Evolutionary conservation across 2,113 vertebrate genomes (phyloP).

Genomic region (Podilymbus podiceps): DNA sequence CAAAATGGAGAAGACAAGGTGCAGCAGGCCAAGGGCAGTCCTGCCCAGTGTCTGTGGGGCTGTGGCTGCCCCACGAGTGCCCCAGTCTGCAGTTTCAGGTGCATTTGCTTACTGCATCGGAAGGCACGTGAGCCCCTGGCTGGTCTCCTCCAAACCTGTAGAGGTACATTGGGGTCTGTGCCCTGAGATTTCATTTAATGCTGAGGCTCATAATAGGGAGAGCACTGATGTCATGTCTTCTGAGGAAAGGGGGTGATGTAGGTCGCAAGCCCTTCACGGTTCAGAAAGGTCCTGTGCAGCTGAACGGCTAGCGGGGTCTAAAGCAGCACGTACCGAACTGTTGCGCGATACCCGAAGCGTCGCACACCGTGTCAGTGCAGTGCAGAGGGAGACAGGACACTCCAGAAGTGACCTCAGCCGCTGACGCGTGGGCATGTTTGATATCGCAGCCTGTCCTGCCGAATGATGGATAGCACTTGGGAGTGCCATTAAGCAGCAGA

Average conservation of each 20-base stretch:
- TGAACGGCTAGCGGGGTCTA: not conserved
- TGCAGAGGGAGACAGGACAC: not conserved
- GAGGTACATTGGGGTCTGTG: not conserved
- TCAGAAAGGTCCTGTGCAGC: not conserved
- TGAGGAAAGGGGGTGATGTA: not conserved
- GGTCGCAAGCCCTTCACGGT: not conserved
- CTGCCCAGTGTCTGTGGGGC: not conserved
- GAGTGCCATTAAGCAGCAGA: not conserved
- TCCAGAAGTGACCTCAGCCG: not conserved
- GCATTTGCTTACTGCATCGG: not conserved
- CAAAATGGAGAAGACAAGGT: not conserved
- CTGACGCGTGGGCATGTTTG: not conserved
- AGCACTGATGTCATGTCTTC: not conserved
- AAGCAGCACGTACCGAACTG: not conserved
- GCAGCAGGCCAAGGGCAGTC: not conserved
- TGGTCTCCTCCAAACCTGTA: not conserved
- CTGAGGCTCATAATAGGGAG: not conserved
- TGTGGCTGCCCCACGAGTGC: not conserved
- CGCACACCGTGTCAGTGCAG: not conserved
- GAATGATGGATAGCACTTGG: not conserved
- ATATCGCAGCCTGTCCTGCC: not conserved
- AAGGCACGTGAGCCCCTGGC: not conserved
- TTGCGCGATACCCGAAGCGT: not conserved
- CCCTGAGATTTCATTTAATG: not conserved
- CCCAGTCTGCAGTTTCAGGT: not conserved